Conservation (phyloP, 2,113 vertebrate genomes). For the Uropsilus gracilis region DNA sequence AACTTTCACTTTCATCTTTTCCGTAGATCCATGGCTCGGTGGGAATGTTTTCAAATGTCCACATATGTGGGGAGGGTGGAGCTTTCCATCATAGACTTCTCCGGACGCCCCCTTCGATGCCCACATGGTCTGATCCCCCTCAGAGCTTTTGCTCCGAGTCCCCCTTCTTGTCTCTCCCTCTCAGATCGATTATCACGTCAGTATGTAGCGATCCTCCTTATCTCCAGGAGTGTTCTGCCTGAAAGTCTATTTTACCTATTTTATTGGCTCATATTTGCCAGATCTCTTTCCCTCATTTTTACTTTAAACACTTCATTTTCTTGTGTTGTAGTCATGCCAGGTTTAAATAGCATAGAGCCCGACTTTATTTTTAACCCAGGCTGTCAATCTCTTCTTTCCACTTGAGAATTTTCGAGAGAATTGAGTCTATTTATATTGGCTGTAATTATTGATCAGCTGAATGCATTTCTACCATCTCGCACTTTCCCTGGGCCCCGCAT, state of each 20-base stretch:
- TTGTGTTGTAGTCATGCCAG: background rate
- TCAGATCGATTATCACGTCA: background rate
- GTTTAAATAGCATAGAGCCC: background rate
- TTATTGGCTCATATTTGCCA: background rate
- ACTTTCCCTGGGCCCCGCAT: background rate
- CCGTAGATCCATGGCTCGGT: background rate
- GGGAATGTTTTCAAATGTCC: background rate
- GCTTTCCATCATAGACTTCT: background rate
- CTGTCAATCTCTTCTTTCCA: background rate
- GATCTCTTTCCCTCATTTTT: background rate
- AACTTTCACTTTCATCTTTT: background rate
- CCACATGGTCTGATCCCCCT: accelerated
- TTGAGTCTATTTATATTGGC: background rate
- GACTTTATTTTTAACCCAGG: background rate
- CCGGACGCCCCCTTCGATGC: background rate
- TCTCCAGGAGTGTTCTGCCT: background rate
- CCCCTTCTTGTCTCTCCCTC: background rate
- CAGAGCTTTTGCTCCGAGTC: background rate
- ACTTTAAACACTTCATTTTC: background rate
- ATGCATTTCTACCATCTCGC: background rate
- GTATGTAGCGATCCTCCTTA: background rate
- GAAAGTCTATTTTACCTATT: background rate
- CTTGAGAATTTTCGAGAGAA: background rate
- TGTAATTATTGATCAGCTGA: background rate
- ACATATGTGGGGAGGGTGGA: background rate